Percentiles rank a stretch among this genome's conserved stretches.
Evolutionary conservation across 2,113 vertebrate species (phyloP).

Genomic region (Brachyhypopomus gauderio): DNA sequence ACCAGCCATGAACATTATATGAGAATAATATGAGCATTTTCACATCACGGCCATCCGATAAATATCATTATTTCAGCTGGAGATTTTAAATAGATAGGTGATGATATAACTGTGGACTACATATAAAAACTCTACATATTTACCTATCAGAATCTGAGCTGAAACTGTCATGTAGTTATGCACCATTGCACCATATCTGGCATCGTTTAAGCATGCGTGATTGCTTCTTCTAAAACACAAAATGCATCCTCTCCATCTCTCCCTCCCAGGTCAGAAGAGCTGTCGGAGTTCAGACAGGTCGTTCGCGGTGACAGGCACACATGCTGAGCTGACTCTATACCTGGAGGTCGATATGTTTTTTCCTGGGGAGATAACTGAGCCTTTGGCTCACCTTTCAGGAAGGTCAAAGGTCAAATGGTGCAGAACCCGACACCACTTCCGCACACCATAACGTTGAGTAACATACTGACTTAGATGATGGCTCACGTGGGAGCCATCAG

Average conservation of each 20-base stretch:
- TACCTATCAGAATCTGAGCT: no score
- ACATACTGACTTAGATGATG: conserved; percentile 54
- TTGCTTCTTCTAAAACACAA: not conserved
- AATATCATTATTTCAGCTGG: no score
- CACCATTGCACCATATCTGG: no score
- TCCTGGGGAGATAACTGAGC: conserved; percentile 30
- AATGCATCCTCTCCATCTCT: not conserved
- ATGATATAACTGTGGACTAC: no score
- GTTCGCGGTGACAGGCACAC: conserved; percentile 1
- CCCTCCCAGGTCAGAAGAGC: not conserved
- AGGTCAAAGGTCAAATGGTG: conserved; percentile 64
- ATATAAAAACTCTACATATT: no score
- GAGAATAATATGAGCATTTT: no score
- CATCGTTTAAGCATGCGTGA: not conserved
- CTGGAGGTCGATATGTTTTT: conserved; percentile 46
- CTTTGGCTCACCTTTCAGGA: conserved; percentile 53
- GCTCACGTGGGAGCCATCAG: conserved; percentile 47
- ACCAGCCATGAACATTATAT: no score
- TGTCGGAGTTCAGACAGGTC: conserved; percentile 12
- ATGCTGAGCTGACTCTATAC: conserved; percentile 39
- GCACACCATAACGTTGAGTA: conserved; percentile 55
- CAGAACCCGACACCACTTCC: conserved; percentile 57
- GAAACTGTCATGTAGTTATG: no score
- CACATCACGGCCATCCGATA: no score
- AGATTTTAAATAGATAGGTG: no score